Conservation (phyloP, 2,113 vertebrate species). For the Xenopus borealis region DNA sequence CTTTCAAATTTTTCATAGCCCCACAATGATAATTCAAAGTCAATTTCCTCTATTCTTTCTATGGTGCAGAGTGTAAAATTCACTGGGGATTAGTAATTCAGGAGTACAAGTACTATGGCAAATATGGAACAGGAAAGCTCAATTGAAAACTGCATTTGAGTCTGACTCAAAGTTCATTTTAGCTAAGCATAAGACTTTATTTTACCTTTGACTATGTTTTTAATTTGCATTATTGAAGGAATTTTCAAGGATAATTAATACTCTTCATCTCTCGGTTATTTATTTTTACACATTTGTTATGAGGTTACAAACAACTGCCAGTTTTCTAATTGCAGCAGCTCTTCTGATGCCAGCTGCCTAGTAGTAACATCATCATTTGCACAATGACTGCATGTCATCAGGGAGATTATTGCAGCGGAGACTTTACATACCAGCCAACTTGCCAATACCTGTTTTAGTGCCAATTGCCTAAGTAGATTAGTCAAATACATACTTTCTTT, state of each 20-base stretch:
- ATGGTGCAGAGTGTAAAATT: too few species aligned
- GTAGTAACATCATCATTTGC: conserved; percentile 39
- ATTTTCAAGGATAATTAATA: not conserved
- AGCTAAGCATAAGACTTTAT: too few species aligned
- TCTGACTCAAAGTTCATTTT: not conserved
- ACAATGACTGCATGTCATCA: conserved; percentile 42
- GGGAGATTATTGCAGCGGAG: conserved; percentile 40
- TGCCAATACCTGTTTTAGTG: conserved; percentile 27
- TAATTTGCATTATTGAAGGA: not conserved
- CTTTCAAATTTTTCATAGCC: too few species aligned
- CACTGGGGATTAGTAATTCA: too few species aligned
- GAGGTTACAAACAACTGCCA: conserved; percentile 23
- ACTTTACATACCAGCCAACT: conserved; percentile 23
- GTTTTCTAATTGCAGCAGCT: conserved; percentile 33
- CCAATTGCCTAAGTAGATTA: conserved; percentile 29
- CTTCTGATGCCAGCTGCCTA: conserved; percentile 26
- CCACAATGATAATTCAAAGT: too few species aligned
- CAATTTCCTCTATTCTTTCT: too few species aligned
- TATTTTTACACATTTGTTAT: conserved; percentile 15
- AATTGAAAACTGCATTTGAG: not conserved
- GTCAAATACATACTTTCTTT: conserved; percentile 25
- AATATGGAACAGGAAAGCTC: too few species aligned
- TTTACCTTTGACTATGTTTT: not conserved
- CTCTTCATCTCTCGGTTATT: not conserved
- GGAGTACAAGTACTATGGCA: too few species aligned